Evolutionary conservation across 2,113 vertebrate species (phyloP), one percentile per base, ranked within the genome.

Genomic region (Prionailurus viverrinus): DNA sequence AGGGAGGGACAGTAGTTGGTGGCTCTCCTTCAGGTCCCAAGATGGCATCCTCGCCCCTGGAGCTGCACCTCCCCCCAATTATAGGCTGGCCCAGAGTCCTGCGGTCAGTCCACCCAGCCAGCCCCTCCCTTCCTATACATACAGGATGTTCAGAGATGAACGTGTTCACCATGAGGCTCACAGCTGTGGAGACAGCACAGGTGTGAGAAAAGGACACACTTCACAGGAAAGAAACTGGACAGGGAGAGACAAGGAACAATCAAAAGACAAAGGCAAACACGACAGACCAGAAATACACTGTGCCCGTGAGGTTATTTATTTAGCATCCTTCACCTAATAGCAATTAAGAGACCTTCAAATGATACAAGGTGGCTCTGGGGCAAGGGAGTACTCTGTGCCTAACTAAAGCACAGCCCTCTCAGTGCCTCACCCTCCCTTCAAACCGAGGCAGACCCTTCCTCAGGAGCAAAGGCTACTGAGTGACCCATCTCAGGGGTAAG

Each of bases 261-360:
- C 19, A 33, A 58, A 96, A 95, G 82, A 95, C 55, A 53, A 53
- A 79, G 45, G 76, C 48, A 79, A 79, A 53, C 48, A 53, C 9
- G 2, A 79, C 29, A 51, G 74, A 55, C 74, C 73, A 87, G 86
- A 96, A 88, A 58, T 2, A 81, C 7, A 51, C 76, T 74, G 78
- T 48, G 69, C 48, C 87, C 76, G 29, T 0, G 31, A 91, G 41
- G 78, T 65, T 87, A 83, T 78, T 93, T 96, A 85, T 41, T 65
- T 5, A 85, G 87, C 87, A 65, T 74, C 66, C 65, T 92, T 94
- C 69, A 81, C 94, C 61, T 88, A 84, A 95, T 0, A 82, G 58
- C 87, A 97, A 90, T 92, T 92, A 94, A 61, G 71, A 83, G 45
- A 89, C 81, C 83, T 94, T 78, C 69, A 92, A 81, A 92, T 90